Evolutionary conservation across 2,888 invertebrate species (phyloP).

Genomic region (Eupeodes luniger): DNA sequence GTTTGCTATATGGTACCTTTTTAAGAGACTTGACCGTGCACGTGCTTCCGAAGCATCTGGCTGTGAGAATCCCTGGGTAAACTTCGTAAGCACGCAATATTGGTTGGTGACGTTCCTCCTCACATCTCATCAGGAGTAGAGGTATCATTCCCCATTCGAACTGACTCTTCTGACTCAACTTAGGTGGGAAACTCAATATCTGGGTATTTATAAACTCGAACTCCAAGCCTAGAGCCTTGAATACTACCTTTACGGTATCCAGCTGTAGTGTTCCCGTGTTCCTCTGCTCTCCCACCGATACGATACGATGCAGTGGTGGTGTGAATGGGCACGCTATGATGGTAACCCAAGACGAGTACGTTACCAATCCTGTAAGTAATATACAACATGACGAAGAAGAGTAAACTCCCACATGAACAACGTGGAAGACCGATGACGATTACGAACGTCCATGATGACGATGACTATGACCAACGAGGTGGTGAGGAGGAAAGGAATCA

Average conservation of each 20-base stretch:
- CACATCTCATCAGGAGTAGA: not conserved
- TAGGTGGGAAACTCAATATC: conserved; percentile 66
- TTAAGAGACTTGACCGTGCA: conserved; percentile 39
- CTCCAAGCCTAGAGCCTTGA: conserved; percentile 43
- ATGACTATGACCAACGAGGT: no score
- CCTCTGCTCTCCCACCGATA: not conserved
- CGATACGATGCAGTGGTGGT: conserved; percentile 25
- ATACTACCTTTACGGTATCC: not conserved
- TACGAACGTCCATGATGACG: not conserved
- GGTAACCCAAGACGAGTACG: conserved; percentile 66
- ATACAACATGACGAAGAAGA: conserved; percentile 4
- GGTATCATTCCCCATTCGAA: conserved; percentile 21
- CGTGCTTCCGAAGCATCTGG: conserved; percentile 49
- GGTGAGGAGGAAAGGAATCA: not conserved
- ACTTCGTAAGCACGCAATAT: conserved; percentile 51
- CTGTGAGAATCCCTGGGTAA: conserved; percentile 18
- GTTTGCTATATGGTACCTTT: conserved; percentile 1
- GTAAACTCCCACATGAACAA: conserved; percentile 52
- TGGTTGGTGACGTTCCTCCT: conserved; percentile 47
- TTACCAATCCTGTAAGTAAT: conserved; percentile 65
- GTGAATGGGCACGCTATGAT: conserved; percentile 57
- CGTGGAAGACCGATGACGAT: conserved; percentile 1
- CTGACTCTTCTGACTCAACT: conserved; percentile 16
- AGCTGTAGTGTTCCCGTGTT: conserved; percentile 32
- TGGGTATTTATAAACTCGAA: conserved; percentile 51